Evolutionary conservation across 2,888 invertebrate species (phyloP), one percentile per base, ranked within the genome.

Genomic region (Xylota sylvarum): DNA sequence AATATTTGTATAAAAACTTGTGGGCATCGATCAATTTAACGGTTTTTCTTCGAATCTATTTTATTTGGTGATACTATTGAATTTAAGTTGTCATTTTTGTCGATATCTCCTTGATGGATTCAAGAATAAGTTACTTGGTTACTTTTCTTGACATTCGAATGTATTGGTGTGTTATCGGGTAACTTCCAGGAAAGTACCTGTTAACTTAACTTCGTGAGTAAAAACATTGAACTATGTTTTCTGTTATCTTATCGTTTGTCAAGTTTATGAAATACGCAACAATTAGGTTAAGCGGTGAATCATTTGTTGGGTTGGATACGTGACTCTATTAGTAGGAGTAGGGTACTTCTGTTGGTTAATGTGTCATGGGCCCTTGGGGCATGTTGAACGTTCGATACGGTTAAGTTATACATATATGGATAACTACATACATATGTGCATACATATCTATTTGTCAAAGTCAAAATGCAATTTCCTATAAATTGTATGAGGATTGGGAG

Each of bases 11-110:
- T 5, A n/a, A 5, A 17, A 46, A 32, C n/a, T 64, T 58, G 19
- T 37, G 40, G 48, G 19, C 35, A 35, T 64, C 48, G 64, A 64
- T 64, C 64, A 64, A 48, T 19, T 6, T 19, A 32, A 48, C 46
- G 12, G n/a, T 27, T 46, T 17, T 30, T 46, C 7, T 27, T 32
- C 14, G 27, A 43, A 55, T 50, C 35, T 10, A 67, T 52, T 67
- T 40, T 52, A 52, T 67, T 67, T 67, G 2, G 10, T 14, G 14
- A 27, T 37, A 52, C 5, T 5, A 35, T 14, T 0, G 55, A 55
- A 30, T 17, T 55, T n/a, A 7, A 27, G 2, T 14, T 69, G 55
- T 69, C 43, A 17, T 5, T 37, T 58, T 30, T 17, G 17, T 14
- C 17, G 40, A 27, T 69, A 69, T 10, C 55, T 7, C 2, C 6